Percentiles rank a stretch among this genome's conserved stretches.
phyloP scores from a whole-genome alignment of 2,797 vertebrate species.

The Heteromormyrus szaboi region DNA sequence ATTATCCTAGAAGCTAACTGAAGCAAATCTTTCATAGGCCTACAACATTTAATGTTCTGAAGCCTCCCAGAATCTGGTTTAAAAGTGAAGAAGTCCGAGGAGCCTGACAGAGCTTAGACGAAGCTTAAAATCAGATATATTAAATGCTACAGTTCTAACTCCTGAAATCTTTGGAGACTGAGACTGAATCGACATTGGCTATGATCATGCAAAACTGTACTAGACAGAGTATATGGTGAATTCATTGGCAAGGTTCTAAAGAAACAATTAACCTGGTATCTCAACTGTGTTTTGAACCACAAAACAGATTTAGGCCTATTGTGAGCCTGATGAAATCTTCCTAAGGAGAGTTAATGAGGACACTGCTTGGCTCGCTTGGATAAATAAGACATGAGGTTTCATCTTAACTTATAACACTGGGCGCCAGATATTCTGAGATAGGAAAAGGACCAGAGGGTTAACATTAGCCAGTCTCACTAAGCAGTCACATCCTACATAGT shows the following conservation, averaged over 20 bases:
- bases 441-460: not conserved
- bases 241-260: not conserved
- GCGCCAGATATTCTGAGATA: not conserved
- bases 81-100: not conserved
- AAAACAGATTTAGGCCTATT: not conserved
- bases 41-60: not conserved
- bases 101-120: not conserved
- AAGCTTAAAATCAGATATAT: not conserved
- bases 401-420: not conserved
- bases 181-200: not conserved
- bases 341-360: not conserved
- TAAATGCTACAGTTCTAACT: not conserved
- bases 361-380: not conserved
- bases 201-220: not conserved
- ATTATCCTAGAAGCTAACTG: not conserved
- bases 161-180: not conserved
- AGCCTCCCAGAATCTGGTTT: not conserved
- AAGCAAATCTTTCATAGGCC: not conserved
- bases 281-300: not conserved
- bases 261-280: not conserved
- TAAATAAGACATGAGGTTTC: not conserved
- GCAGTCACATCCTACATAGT: not conserved
- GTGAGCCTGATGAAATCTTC: not conserved
- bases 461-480: not conserved
- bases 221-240: not conserved